These are phyloP conservation scores for Tolmerus cingulatus DNA, from an alignment of 2,888 invertebrate species.

Conservation along the genomic window DNA sequence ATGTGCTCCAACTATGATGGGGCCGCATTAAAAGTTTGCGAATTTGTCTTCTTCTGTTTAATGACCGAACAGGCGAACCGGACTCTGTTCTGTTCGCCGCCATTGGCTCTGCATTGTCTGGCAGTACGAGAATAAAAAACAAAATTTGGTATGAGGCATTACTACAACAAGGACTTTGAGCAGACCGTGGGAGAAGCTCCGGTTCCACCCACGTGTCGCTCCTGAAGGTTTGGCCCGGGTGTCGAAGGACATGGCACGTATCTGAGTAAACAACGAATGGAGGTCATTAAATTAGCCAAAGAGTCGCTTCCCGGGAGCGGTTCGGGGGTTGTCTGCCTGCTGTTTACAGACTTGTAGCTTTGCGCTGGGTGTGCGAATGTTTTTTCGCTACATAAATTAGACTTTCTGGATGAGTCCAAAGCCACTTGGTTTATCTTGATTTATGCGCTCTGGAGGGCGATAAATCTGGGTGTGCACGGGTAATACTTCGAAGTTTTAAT, in stretches of 20 bases:
- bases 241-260: conserved; percentile 3
- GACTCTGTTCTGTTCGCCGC: neutral
- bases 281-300: conserved; percentile 29
- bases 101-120: neutral
- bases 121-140: neutral
- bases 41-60: conserved; percentile 22
- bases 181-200: neutral
- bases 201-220: neutral
- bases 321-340: neutral
- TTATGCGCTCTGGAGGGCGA: neutral
- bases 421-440: conserved; percentile 23
- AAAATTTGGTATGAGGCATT: neutral
- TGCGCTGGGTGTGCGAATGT: neutral
- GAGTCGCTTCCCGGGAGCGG: neutral
- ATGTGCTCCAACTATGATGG: neutral
- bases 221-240: neutral
- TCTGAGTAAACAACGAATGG: conserved; percentile 8
- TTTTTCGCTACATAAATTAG: conserved; percentile 18
- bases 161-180: neutral
- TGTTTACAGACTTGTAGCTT: conserved; percentile 12
- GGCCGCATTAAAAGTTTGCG: neutral
- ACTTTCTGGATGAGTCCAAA: conserved; percentile 12
- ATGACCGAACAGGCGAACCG: neutral
- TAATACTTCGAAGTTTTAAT: conserved; percentile 14
- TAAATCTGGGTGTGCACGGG: neutral